Evolutionary conservation across 2,797 vertebrate species (phyloP), one percentile per base, ranked within the genome.

Genomic region (Crenuchus spilurus): DNA sequence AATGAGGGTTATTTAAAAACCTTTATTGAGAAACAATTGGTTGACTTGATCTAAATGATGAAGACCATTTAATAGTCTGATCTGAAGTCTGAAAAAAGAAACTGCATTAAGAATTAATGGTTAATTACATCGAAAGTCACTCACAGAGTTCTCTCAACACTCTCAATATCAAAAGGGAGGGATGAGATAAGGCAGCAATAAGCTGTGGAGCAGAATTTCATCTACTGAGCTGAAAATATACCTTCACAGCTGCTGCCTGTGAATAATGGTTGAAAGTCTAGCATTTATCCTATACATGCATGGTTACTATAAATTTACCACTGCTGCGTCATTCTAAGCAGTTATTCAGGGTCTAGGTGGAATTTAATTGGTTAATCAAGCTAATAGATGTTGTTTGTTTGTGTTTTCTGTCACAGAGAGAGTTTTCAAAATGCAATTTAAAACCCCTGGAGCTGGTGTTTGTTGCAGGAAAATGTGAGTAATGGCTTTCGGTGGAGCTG

Each of bases 21-120:
- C 31, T 71, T 67, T 55, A 61, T 60, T 73, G 37, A 55, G 61
- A 75, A 65, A 72, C 69, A 75, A 62, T 61, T 73, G 76, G 69
- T 65, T 54, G 48, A 58, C 35, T 66, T 52, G 14, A 62, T 46
- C 49, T 57, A 65, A 49, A 71, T 14, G 30, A 67, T 58, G 49
- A 70, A 61, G 37, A 30, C 51, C 51, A 74, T 44, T 63, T 72
- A 51, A 70, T 70, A 70, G 49, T 10, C 30, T 39, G 35, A 22
- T 72, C 44, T 71, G 28, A 60, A 42, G 39, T 54, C 41, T 48
- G 18, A 22, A 42, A 52, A 51, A 52, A 39, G 49, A 39, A 68
- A 18, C 14, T 61, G 7, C 54, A 22, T 78, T 64, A 58, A 58
- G 35, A 74, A 68, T 30, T 70, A 68, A 72, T 65, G 71, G 57